Conservation (phyloP, 2,888 invertebrate species). For the Operophtera brumata region DNA sequence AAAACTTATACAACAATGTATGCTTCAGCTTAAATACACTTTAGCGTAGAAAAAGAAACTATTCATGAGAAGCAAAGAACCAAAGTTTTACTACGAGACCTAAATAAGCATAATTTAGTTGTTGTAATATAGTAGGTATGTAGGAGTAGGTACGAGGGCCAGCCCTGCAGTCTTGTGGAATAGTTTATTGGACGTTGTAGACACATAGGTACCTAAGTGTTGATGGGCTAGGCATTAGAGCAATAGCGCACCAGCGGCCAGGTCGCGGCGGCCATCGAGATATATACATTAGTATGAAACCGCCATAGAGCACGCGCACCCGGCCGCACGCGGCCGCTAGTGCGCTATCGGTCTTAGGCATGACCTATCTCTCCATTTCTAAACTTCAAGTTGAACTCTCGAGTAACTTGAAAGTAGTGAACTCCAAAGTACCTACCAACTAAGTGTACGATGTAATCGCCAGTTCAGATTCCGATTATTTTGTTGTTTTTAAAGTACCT, state of each 20-base stretch:
- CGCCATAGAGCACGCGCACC: no score
- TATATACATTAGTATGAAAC: no score
- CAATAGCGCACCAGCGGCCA: no score
- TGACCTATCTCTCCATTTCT: no score
- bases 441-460: background rate
- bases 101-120: conserved; percentile 68
- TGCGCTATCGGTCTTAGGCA: no score
- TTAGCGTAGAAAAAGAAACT: conserved; percentile 60
- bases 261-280: no score
- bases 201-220: no score
- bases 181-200: conserved; percentile 83
- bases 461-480: background rate
- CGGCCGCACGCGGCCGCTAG: no score
- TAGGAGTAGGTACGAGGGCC: conserved; percentile 42
- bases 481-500: no score
- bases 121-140: conserved; percentile 55
- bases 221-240: no score
- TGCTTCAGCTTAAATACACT: conserved; percentile 48
- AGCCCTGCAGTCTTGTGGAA: conserved; percentile 62
- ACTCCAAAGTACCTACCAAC: background rate
- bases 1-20: conserved; percentile 68
- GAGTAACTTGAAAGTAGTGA: background rate
- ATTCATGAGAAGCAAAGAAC: conserved; percentile 29
- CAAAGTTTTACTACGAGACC: conserved; percentile 43
- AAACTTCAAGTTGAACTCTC: no score